Conservation (phyloP, 2,113 vertebrate genomes). For the Myiagra hebetior region DNA sequence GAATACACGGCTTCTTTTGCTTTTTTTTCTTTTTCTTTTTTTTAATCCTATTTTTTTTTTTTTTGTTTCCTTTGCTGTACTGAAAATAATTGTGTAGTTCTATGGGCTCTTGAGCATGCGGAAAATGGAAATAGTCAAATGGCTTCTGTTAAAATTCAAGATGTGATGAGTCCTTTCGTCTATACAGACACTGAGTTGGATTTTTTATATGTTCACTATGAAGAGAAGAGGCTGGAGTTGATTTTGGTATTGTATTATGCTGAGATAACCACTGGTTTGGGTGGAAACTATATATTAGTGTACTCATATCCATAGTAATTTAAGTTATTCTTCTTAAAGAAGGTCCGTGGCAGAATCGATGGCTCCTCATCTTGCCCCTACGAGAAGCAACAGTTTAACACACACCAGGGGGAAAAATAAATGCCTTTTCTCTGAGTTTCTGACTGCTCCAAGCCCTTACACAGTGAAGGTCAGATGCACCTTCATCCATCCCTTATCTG, state of each 20-base stretch:
- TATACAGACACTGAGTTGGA: not conserved
- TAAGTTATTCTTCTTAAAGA: not conserved
- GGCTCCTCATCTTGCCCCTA: not conserved
- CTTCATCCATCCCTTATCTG: slow-evolving; percentile 44
- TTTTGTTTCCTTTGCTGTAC: accelerated
- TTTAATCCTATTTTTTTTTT: not conserved
- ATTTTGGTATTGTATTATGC: not conserved
- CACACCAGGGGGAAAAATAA: not conserved
- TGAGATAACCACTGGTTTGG: not conserved
- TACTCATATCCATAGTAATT: not conserved
- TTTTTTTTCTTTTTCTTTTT: not conserved
- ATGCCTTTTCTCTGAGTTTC: not conserved
- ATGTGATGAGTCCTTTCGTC: not conserved
- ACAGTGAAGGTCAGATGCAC: slow-evolving; percentile 9
- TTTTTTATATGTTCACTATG: not conserved
- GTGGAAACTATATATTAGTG: not conserved
- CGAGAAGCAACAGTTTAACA: not conserved
- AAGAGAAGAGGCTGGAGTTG: not conserved
- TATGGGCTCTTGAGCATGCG: not conserved
- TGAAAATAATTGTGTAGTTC: not conserved
- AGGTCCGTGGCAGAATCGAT: not conserved
- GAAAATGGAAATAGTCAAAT: not conserved
- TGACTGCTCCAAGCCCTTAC: not conserved
- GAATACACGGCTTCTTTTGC: not conserved
- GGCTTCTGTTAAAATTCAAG: not conserved